Conservation (phyloP, 2,888 invertebrate species). For the Keiferia lycopersicella region DNA sequence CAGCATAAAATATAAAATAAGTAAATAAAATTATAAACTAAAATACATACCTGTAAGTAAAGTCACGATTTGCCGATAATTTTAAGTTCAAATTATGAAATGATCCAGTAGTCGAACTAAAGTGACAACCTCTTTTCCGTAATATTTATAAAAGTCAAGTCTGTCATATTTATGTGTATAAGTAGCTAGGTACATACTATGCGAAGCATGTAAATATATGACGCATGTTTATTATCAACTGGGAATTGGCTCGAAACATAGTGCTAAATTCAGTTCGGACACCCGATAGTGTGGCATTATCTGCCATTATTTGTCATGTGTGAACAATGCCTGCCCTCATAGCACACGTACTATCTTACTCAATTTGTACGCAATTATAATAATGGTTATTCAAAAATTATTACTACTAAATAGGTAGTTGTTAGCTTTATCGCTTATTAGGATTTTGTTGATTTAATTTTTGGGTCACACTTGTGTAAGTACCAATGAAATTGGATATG, state of each 20-base stretch:
- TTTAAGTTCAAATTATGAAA: too few species aligned
- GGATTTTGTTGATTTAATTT: constrained; percentile 15
- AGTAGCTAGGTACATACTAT: background rate
- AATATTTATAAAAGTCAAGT: too few species aligned
- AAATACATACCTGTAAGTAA: too few species aligned
- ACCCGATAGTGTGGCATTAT: constrained; percentile 79
- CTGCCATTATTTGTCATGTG: constrained; percentile 78
- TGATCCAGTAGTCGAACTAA: too few species aligned
- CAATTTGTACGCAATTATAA: constrained; percentile 69
- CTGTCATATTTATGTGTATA: too few species aligned
- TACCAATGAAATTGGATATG: background rate
- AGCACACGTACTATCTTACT: constrained; percentile 66
- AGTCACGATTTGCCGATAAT: too few species aligned
- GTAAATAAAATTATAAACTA: too few species aligned
- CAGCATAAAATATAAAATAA: too few species aligned
- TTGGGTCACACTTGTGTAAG: background rate
- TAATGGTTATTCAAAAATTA: constrained; percentile 37
- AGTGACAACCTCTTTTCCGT: too few species aligned
- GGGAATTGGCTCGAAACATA: constrained; percentile 76
- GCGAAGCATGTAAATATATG: constrained; percentile 36
- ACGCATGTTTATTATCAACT: constrained; percentile 74
- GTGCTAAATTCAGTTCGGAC: constrained; percentile 73
- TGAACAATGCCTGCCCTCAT: constrained; percentile 70
- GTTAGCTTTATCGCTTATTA: background rate
- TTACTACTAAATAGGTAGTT: constrained; percentile 11